Percentiles rank a stretch among this genome's conserved stretches.
Evolutionary conservation across 2,888 invertebrate species (phyloP).

Genomic region (Troides helena): DNA sequence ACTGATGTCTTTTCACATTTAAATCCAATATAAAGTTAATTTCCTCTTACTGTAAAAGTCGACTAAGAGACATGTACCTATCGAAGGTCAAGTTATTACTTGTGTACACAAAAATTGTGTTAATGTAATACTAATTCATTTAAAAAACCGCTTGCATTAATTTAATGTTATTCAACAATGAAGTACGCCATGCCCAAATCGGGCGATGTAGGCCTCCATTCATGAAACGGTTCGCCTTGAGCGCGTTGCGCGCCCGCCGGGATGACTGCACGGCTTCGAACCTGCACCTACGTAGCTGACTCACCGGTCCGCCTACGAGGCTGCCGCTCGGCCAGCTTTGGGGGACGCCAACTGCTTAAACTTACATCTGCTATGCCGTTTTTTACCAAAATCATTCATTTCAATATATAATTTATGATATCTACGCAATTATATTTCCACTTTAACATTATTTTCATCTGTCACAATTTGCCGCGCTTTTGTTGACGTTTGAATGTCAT

Average conservation of each 20-base stretch:
- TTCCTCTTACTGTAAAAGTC: no score
- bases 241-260: constrained; percentile 7
- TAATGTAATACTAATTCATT: no score
- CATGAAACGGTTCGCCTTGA: constrained; percentile 27
- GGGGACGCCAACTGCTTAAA: constrained; percentile 7
- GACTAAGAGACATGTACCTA: no score
- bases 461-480: background rate
- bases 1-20: no score
- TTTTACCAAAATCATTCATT: background rate
- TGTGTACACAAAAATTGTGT: no score
- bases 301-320: constrained; percentile 21
- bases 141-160: background rate
- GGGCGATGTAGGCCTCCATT: constrained; percentile 28
- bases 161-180: constrained; percentile 17
- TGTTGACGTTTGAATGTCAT: background rate
- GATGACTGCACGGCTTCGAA: constrained; percentile 12
- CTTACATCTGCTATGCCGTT: background rate
- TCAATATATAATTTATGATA: background rate
- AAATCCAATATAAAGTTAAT: no score
- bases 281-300: constrained; percentile 21
- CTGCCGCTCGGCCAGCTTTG: background rate
- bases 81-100: no score
- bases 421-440: no score
- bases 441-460: background rate
- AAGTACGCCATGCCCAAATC: constrained; percentile 15